These are phyloP conservation scores for Branchinecta lindahli DNA, from an alignment of 1,140 invertebrate genomes.

Conservation along the genomic window DNA sequence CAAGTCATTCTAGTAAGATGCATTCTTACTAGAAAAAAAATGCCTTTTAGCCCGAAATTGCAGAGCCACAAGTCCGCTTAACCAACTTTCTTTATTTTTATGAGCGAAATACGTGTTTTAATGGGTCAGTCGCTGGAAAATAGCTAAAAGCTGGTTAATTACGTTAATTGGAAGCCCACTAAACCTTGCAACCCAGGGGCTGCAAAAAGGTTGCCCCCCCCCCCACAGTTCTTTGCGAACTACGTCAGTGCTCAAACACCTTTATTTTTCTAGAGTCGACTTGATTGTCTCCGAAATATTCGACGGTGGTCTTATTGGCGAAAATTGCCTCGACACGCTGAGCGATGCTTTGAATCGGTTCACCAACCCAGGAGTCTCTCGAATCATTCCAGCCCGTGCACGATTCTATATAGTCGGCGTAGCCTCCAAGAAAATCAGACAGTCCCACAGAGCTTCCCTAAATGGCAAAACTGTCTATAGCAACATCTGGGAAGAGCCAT, in stretches of 20 bases:
- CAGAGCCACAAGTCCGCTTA: too few species aligned
- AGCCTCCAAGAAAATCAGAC: neutral
- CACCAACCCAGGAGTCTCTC: neutral
- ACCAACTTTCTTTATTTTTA: too few species aligned
- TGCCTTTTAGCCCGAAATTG: too few species aligned
- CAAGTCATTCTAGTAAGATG: too few species aligned
- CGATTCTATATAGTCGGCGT: neutral
- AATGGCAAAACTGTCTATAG: neutral
- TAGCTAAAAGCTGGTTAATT: too few species aligned
- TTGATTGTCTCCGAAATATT: slow-evolving; percentile 58
- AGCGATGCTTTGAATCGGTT: slow-evolving; percentile 37
- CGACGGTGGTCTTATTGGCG: slow-evolving; percentile 60
- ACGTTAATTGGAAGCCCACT: too few species aligned
- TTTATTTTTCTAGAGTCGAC: slow-evolving; percentile 36
- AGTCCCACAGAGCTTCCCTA: neutral
- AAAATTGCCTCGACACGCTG: slow-evolving; percentile 47
- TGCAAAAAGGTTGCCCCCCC: too few species aligned
- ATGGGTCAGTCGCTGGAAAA: too few species aligned
- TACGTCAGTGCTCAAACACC: neutral
- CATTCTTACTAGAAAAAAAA: too few species aligned
- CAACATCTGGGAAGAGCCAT: neutral
- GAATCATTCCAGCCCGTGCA: neutral
- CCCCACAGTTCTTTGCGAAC: too few species aligned
- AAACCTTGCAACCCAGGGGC: too few species aligned
- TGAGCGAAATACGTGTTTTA: too few species aligned